Conservation (phyloP, 1,140 invertebrate genomes). For the Macrocentrus cingulum region DNA sequence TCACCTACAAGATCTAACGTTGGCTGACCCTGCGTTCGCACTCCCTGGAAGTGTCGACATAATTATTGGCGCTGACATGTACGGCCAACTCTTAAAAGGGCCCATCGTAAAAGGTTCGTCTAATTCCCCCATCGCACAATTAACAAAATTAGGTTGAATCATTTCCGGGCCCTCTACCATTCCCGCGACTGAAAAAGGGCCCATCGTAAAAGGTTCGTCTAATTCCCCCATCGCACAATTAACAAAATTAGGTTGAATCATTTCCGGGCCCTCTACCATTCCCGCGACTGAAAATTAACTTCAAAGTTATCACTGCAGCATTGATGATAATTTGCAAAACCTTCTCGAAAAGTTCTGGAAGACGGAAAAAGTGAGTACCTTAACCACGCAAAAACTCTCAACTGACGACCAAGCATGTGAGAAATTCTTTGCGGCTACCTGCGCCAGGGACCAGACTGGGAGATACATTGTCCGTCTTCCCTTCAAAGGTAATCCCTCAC, state of each 20-base stretch:
- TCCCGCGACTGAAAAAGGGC: not conserved
- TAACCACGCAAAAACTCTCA: too few relatives aligned
- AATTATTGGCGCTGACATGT: constrained; percentile 25
- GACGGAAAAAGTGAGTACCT: too few relatives aligned
- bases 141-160: too few relatives aligned
- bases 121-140: too few relatives aligned
- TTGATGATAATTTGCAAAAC: too few relatives aligned
- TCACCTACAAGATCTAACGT: not conserved
- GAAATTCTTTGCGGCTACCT: constrained; percentile 9
- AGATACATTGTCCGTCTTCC: not conserved
- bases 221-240: constrained; percentile 35
- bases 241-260: constrained; percentile 39
- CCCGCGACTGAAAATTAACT: too few relatives aligned
- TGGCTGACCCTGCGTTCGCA: constrained; percentile 9
- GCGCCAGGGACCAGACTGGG: not conserved
- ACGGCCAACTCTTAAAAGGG: constrained; percentile 14
- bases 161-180: constrained; percentile 31
- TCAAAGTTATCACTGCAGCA: too few relatives aligned
- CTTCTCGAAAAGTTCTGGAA: too few relatives aligned
- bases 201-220: not conserved
- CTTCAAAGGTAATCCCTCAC: not conserved
- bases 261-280: constrained; percentile 28
- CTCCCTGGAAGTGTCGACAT: constrained; percentile 12
- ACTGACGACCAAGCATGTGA: constrained; percentile 27
- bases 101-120: too few relatives aligned